Evolutionary conservation across 2,797 vertebrate species (phyloP), one percentile per base, ranked within the genome.

Genomic region (Acropternis orthonyx): DNA sequence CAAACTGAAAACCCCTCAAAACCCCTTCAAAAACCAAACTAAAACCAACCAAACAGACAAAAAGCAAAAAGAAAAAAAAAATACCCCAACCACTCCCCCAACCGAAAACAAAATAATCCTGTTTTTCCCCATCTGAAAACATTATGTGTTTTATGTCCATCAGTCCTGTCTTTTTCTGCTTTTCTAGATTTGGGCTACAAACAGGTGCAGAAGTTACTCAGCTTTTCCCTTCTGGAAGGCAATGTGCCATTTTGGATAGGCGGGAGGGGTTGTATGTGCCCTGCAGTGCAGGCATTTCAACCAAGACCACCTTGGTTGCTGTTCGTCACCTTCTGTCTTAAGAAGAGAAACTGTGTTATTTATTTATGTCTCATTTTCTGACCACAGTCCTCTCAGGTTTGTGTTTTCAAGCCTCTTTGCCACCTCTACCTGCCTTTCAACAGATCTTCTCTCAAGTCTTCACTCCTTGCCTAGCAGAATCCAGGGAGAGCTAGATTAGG

Each of bases 41-140:
- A 46, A 46, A 34, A 3, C 0, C 6, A 46, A 2, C 10, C 15
- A 55, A 10, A 22, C 36, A n/a, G 13, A 19, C 5, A 26, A 52
- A 58, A 49, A 37, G 6, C 43, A 32, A 62, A 36, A n/a, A 14
- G 5, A 14, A 10, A 26, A 1, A 5, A 28, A 75, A 21, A 67
- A 39, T 3, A 5, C n/a, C n/a, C 41, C 13, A 20, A 11, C 3
- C 14, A 26, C 13, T n/a, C 14, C 26, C 7, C 16, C 23, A 73
- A 12, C 2, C 10, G 16, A 23, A 30, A 26, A 3, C 1, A 24
- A 48, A 30, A 43, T 59, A 73, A 3, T 12, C 16, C 3, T 26
- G 4, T 30, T 22, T 41, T 52, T 4, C 2, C 5, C 9, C 14
- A 20, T 56, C 20, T 58, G 27, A 83, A 75, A 58, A 6, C 20